Base-by-base conservation (phyloP, 2,797 vertebrate genomes). In the Tragelaphus eurycerus region DNA sequence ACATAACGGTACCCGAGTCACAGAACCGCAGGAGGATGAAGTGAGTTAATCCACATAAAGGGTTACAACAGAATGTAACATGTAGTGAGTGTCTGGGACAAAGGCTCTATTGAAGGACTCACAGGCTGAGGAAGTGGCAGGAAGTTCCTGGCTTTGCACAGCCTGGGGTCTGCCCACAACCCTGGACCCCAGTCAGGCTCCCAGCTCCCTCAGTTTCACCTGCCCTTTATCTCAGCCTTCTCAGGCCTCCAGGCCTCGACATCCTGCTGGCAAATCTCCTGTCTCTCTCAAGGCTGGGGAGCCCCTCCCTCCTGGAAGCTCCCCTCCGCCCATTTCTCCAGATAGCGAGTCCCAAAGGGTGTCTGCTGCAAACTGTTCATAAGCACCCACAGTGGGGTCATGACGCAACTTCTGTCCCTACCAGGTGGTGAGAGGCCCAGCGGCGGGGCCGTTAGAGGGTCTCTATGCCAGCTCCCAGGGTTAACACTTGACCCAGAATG, bases 361-460 rank as follows among this genome's bases (percentile, higher is more conserved):
- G 12, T 23, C 76, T 21, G 59, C 43, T 4, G 27, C 43, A 86
- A 67, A 87, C 19, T 6, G 2, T 8, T 43, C 82, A 81, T 21
- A 23, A 54, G 38, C 43, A 54, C 43, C 23, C 59, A 43, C 7
- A 11, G 81, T 50, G 62, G 21, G 31, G 17, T 38, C 13, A 1
- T 19, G 74, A 84, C 6, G 17, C 23, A 78, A 67, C 31, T 31
- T 11, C 50, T 27, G 54, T 60, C 29, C 95, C 64, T 11, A 25
- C 34, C 50, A 29, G 17, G 50, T 5, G 52, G 54, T 2, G 12
- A 79, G 8, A 31, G 74, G 48, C 59, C 46, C 27, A 7, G 10
- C 17, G 27, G 4, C 0, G 0, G 27, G 60, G 67, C 14, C 1
- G 0, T 55, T 4, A 67, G 11, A 67, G n/a, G 52, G 23, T 43